Conservation (phyloP, 2,888 invertebrate species). For the Mantis religiosa region DNA sequence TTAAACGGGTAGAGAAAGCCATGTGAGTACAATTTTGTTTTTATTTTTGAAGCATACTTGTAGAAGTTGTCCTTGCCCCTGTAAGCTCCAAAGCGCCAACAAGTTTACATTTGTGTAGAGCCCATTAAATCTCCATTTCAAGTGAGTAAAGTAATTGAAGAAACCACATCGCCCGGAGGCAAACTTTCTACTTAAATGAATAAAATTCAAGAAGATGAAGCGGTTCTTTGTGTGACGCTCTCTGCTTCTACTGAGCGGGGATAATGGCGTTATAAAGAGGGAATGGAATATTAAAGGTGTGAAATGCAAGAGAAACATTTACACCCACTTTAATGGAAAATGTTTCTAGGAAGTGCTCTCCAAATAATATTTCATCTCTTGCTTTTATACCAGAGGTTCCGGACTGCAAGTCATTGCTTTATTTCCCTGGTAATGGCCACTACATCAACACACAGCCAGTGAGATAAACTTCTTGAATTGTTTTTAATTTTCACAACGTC, state of each 20-base stretch:
- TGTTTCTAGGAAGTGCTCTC: background rate
- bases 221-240: background rate
- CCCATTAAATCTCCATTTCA: background rate
- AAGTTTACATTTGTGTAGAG: background rate
- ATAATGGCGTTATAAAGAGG: background rate
- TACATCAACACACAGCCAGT: background rate
- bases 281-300: background rate
- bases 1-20: too few species aligned
- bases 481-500: background rate
- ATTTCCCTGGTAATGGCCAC: background rate
- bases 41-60: background rate
- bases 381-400: background rate
- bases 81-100: background rate
- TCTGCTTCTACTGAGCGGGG: background rate
- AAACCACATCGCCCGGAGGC: background rate
- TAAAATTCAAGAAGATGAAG: background rate
- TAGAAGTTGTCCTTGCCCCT: background rate
- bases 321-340: background rate
- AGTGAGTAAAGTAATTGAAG: background rate
- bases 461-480: background rate
- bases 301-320: background rate
- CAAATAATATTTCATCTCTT: background rate
- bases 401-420: background rate
- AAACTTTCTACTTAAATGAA: background rate
- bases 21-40: too few species aligned